A percentile compares a stretch with the other conserved stretches of the same genome.
These are phyloP conservation scores for Drosophila rhopaloa DNA, from an alignment of 1,140 invertebrate genomes.

Conservation along the genomic window DNA sequence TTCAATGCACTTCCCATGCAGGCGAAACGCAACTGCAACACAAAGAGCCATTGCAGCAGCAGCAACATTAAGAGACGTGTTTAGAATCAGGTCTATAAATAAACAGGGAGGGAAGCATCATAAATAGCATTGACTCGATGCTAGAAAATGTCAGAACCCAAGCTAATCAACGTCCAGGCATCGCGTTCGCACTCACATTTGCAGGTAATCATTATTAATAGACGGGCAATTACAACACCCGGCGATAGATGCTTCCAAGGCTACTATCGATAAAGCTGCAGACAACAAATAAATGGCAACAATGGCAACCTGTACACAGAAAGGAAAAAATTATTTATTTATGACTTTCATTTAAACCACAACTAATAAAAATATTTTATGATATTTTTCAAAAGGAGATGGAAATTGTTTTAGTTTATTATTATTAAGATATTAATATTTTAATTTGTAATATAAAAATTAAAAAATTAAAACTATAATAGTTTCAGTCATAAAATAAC, in stretches of 20 bases:
- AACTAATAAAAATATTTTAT: no score
- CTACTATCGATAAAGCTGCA: slow-evolving; percentile 31
- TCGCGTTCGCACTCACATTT: slow-evolving; percentile 41
- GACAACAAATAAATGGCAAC: slow-evolving; percentile 33
- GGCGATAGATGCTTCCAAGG: slow-evolving; percentile 57
- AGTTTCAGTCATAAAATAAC: not conserved
- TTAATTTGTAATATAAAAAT: no score
- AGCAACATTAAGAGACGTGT: slow-evolving; percentile 56
- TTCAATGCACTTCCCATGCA: slow-evolving; percentile 47
- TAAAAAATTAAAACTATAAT: no score
- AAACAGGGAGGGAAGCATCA: slow-evolving; percentile 49
- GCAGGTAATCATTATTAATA: slow-evolving; percentile 79
- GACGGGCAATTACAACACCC: slow-evolving; percentile 72
- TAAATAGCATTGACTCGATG: slow-evolving; percentile 74
- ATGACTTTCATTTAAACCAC: no score
- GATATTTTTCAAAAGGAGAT: no score
- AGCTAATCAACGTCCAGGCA: slow-evolving; percentile 62
- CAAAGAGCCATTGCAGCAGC: slow-evolving; percentile 23
- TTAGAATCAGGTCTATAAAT: slow-evolving; percentile 78
- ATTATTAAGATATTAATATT: no score
- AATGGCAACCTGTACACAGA: slow-evolving; percentile 1
- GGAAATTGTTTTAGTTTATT: no score
- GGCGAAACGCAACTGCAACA: slow-evolving; percentile 35
- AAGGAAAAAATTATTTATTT: not conserved
- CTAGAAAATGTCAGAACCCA: slow-evolving; percentile 67